Conservation (phyloP, 2,113 vertebrate species). For the Plotosus lineatus region DNA sequence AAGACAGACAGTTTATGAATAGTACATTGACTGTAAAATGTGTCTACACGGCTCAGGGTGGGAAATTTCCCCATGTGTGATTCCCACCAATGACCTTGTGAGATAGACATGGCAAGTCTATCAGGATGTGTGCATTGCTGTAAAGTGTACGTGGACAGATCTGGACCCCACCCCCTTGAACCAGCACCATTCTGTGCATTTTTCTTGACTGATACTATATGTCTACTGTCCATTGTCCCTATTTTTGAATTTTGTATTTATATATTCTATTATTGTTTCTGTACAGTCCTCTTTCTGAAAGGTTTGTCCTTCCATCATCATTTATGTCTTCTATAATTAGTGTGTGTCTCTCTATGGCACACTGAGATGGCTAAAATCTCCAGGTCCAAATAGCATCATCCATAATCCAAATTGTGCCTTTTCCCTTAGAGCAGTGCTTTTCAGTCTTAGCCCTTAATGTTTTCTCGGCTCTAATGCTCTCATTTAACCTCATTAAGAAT, state of each 20-base stretch:
- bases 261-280: no score
- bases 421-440: constrained; percentile 26
- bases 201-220: not conserved
- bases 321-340: constrained; percentile 24
- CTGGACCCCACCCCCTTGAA: no score
- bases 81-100: not conserved
- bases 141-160: not conserved
- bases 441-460: constrained; percentile 18
- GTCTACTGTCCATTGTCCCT: no score
- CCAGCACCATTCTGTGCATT: not conserved
- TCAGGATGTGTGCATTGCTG: not conserved
- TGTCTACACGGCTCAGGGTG: not conserved
- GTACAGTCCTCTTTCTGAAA: not conserved
- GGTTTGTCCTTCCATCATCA: constrained; percentile 8
- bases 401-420: constrained; percentile 24
- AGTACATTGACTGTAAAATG: not conserved
- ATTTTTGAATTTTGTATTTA: not conserved
- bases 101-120: not conserved
- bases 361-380: constrained; percentile 23
- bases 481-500: constrained; percentile 34
- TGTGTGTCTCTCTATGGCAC: constrained; percentile 20
- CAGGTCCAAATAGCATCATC: constrained; percentile 27
- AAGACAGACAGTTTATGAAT: no score
- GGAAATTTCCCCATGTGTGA: not conserved
- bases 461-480: constrained; percentile 24